A percentile compares a stretch with the other conserved stretches of the same genome.
Conservation (phyloP, 1,140 invertebrate species). For the Subanguina moxae region DNA sequence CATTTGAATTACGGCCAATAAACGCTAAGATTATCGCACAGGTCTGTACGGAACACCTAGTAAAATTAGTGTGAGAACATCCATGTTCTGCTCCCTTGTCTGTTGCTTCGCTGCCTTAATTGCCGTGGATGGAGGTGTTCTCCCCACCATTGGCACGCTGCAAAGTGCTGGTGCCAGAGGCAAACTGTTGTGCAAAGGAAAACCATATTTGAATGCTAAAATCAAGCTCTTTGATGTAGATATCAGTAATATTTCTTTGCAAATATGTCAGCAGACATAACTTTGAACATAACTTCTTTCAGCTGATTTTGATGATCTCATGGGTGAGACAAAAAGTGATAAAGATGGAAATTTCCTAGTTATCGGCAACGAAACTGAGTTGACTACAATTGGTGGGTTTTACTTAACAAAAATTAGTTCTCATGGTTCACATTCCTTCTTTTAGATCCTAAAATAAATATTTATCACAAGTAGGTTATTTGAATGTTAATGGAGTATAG, state of each 20-base stretch:
- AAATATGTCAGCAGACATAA: background rate
- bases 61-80: too few relatives aligned
- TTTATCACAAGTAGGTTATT: slow-evolving; percentile 23
- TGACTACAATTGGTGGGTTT: slow-evolving; percentile 20
- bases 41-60: too few relatives aligned
- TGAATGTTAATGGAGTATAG: too few relatives aligned
- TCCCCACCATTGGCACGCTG: slow-evolving; percentile 1
- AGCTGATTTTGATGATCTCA: slow-evolving; percentile 43
- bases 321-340: slow-evolving; percentile 45
- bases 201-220: slow-evolving; percentile 38
- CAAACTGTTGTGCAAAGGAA: slow-evolving; percentile 33
- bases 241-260: slow-evolving; percentile 16
- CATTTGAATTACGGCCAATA: too few relatives aligned
- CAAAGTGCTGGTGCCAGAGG: slow-evolving; percentile 11
- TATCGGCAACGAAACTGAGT: slow-evolving; percentile 40
- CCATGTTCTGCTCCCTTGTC: too few relatives aligned
- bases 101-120: background rate
- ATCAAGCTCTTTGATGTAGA: slow-evolving; percentile 35
- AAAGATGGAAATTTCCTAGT: slow-evolving; percentile 38
- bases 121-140: background rate
- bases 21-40: too few relatives aligned
- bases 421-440: too few relatives aligned
- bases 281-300: background rate
- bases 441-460: slow-evolving; percentile 29
- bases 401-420: too few relatives aligned